Evolutionary conservation across 2,113 vertebrate species (phyloP).

Genomic region (Hirundichthys speculiger): DNA sequence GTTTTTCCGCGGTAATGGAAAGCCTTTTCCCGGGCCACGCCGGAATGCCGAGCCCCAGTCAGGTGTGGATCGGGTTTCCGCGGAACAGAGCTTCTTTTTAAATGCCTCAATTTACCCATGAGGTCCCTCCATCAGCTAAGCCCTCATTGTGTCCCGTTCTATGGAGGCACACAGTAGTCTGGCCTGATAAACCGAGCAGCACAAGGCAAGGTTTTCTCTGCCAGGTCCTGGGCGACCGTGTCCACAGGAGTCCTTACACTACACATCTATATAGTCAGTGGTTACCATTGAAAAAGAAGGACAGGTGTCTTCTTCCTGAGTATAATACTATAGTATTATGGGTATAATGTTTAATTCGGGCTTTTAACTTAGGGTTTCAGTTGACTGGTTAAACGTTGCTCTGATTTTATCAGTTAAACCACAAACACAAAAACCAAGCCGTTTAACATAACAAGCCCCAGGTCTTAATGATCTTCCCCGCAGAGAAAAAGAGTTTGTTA

Average conservation of each 20-base stretch:
- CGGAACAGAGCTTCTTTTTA: slow-evolving; percentile 84
- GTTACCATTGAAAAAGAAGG: background rate
- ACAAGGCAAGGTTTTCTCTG: slow-evolving; percentile 52
- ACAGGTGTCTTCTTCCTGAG: background rate
- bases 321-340: no score
- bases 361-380: slow-evolving; percentile 42
- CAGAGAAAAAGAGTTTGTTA: no score
- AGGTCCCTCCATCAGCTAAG: slow-evolving; percentile 72
- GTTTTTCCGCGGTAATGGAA: slow-evolving; percentile 66
- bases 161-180: slow-evolving; percentile 45
- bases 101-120: slow-evolving; percentile 78
- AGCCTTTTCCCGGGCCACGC: slow-evolving; percentile 64
- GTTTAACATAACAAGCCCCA: slow-evolving; percentile 38
- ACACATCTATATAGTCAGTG: background rate
- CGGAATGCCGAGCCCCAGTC: slow-evolving; percentile 76
- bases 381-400: slow-evolving; percentile 53
- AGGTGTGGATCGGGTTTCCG: slow-evolving; percentile 81
- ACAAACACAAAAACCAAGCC: slow-evolving; percentile 58
- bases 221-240: slow-evolving; percentile 1
- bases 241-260: slow-evolving; percentile 20
- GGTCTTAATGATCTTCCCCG: slow-evolving; percentile 28
- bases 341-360: slow-evolving; percentile 37
- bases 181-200: slow-evolving; percentile 42
- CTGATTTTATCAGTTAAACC: slow-evolving; percentile 69
- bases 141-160: slow-evolving; percentile 73